Conservation (phyloP, 2,888 invertebrate species). For the Sclerodermus sp. region DNA sequence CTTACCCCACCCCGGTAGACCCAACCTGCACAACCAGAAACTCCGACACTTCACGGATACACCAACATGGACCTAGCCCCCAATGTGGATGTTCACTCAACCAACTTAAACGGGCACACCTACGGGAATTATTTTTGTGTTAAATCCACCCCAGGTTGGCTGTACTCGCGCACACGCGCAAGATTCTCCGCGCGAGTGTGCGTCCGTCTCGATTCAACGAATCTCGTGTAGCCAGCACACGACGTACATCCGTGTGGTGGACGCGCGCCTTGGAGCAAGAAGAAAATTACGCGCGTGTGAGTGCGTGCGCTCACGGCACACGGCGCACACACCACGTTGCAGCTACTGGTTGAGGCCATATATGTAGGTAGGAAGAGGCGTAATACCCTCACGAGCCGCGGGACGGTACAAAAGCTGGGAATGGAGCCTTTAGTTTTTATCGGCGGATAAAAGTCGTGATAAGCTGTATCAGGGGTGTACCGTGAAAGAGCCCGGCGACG, state of each 20-base stretch:
- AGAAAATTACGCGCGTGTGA: no score
- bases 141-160: no score
- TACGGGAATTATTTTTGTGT: no score
- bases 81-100: neutral
- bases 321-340: no score
- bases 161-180: no score
- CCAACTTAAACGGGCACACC: slow-evolving; percentile 6
- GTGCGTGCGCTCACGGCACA: no score
- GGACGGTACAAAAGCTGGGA: slow-evolving; percentile 47
- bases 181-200: no score
- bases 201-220: no score
- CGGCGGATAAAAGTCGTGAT: slow-evolving; percentile 52
- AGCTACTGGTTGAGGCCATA: slow-evolving; percentile 10
- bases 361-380: slow-evolving; percentile 20
- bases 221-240: no score
- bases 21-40: no score
- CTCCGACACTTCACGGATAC: neutral
- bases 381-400: slow-evolving; percentile 30
- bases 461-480: slow-evolving; percentile 47
- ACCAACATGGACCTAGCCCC: slow-evolving; percentile 3
- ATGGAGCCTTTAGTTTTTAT: slow-evolving; percentile 55
- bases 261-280: no score
- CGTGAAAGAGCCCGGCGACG: slow-evolving; percentile 35
- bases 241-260: no score
- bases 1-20: neutral